Evolutionary conservation across 2,888 invertebrate genomes (phyloP).

Genomic region (Phorcus lineatus): DNA sequence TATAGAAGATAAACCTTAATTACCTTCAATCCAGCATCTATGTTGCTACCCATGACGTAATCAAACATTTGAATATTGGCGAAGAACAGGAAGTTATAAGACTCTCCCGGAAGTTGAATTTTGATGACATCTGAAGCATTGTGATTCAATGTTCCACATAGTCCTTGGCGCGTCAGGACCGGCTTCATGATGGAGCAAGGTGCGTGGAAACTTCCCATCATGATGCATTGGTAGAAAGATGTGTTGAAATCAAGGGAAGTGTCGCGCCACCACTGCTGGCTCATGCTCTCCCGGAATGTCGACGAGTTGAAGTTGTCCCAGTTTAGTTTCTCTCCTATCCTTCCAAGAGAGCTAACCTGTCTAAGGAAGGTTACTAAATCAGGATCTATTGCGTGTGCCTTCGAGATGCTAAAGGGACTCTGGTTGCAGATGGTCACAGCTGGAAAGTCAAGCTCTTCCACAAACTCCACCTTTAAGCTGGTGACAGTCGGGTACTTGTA

Average conservation of each 20-base stretch:
- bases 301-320: background rate
- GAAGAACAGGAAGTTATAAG: background rate
- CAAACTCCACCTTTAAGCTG: background rate
- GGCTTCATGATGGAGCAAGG: background rate
- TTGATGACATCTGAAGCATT: background rate
- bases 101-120: background rate
- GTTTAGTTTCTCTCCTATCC: background rate
- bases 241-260: background rate
- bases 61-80: background rate
- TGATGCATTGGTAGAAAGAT: background rate
- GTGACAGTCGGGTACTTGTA: conserved; percentile 19
- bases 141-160: conserved; percentile 4
- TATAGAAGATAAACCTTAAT: too few relatives aligned
- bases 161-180: background rate
- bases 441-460: conserved; percentile 6
- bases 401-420: background rate
- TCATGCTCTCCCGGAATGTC: background rate
- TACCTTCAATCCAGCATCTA: conserved; percentile 13
- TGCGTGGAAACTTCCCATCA: background rate
- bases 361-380: background rate
- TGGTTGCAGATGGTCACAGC: conserved; percentile 24
- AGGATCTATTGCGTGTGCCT: background rate
- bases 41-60: background rate
- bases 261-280: background rate
- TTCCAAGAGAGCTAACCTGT: background rate